phyloP scores from a whole-genome alignment of 2,888 invertebrate genomes.

The Halictus ligatus region DNA sequence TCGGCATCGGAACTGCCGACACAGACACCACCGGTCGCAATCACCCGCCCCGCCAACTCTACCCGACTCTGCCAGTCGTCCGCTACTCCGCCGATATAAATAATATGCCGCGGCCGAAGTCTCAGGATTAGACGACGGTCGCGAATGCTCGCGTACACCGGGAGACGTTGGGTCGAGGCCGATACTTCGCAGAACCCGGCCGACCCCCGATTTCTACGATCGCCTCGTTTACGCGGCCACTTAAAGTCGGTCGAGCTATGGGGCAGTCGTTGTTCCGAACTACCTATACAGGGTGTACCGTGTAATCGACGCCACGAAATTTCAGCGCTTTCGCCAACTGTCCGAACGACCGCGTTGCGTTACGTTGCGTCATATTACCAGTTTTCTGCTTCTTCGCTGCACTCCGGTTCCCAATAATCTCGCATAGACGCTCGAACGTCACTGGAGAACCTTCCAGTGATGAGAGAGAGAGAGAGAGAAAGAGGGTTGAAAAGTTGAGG shows the following conservation, averaged over 20 bases:
- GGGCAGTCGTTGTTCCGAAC: slow-evolving; percentile 35
- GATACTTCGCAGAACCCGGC: background rate
- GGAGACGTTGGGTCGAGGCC: slow-evolving; percentile 4
- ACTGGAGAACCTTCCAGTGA: background rate
- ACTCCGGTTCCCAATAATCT: background rate
- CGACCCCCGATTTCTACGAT: slow-evolving; percentile 10
- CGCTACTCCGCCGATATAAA: slow-evolving; percentile 77
- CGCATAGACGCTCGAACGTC: background rate
- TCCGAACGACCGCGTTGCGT: background rate
- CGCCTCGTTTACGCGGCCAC: slow-evolving; percentile 33
- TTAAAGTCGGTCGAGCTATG: slow-evolving; percentile 26
- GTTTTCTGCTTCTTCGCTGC: background rate
- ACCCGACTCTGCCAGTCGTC: slow-evolving; percentile 11
- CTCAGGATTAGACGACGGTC: slow-evolving; percentile 75
- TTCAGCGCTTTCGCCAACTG: background rate
- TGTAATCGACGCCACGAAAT: background rate
- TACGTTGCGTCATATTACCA: background rate
- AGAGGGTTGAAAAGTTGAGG: background rate
- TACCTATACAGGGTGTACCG: slow-evolving; percentile 27
- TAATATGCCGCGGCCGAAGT: slow-evolving; percentile 76
- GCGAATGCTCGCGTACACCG: slow-evolving; percentile 23
- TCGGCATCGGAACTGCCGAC: slow-evolving; percentile 45
- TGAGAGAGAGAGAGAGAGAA: background rate
- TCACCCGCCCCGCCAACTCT: slow-evolving; percentile 37
- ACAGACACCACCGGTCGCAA: slow-evolving; percentile 50